Conservation (phyloP, 1,140 invertebrate genomes). For the Armadillidium nasatum region DNA sequence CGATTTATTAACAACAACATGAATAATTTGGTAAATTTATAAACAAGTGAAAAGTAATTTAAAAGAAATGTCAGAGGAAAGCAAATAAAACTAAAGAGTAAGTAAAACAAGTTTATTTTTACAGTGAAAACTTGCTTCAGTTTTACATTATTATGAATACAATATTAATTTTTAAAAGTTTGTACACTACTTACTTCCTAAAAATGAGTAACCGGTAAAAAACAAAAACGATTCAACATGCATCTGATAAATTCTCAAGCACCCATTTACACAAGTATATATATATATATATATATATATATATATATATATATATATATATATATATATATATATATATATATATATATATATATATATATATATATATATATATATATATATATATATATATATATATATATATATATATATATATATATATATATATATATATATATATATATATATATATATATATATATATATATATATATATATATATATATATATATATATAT, state of each 20-base stretch:
- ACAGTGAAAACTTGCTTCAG: slow-evolving; percentile 1
- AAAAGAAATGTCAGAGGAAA: no score
- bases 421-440: no score
- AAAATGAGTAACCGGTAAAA: not conserved
- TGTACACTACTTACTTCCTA: slow-evolving; percentile 1
- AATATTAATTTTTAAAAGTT: slow-evolving; percentile 11
- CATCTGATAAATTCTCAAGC: not conserved
- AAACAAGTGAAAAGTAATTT: no score
- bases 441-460: no score
- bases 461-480: no score
- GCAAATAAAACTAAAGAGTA: not conserved
- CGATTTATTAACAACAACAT: no score
- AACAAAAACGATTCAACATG: not conserved
- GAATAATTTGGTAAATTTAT: no score
- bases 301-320: not conserved
- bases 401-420: no score
- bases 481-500: no score
- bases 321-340: slow-evolving; percentile 4
- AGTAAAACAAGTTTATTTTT: slow-evolving; percentile 4
- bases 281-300: not conserved
- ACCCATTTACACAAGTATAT: not conserved
- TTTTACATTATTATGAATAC: slow-evolving; percentile 11
- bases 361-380: slow-evolving; percentile 8
- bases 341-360: not conserved
- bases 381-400: no score